Evolutionary conservation across 2,113 vertebrate species (phyloP), one percentile per base, ranked within the genome.

Genomic region (Poeciliopsis prolifica): DNA sequence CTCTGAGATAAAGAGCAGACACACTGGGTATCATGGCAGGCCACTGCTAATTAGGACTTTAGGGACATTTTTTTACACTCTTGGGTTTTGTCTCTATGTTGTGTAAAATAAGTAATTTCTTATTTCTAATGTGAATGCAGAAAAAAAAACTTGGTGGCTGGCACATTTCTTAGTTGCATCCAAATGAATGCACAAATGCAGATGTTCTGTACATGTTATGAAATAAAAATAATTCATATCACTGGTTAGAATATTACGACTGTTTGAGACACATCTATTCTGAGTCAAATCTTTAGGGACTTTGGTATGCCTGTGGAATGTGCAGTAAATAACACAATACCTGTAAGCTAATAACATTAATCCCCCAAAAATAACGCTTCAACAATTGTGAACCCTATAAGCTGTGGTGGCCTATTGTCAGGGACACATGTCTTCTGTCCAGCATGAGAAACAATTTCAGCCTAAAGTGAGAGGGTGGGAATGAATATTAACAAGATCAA

Each of bases 331-430:
- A 65, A 81, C 67, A 12, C 44, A 72, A 73, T 81, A 74, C 61
- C 64, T 19, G 31, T 78, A 82, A 87, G 74, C 73, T 64, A 78
- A 87, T 80, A 85, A 71, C 68, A 28, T 40, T 31, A 74, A 42
- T 9, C 66, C 40, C 35, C 35, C 2, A 35, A 48, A 78, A 61
- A 77, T 75, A 78, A 13, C 65, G 71, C 54, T 78, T 67, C 11
- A 74, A 72, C 15, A 30, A 42, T 30, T 44, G 54, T 70, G 64
- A 40, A 81, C 11, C 29, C 28, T 29, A 37, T 37, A 74, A 82
- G 75, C 48, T 48, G 72, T 54, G 61, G 77, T 44, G 62, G 68
- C 75, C 61, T 44, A 48, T 62, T 69, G 48, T 24, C 72, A 68
- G 60, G 61, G 58, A 81, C 79, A 79, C 64, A 77, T 31, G 35